Evolutionary conservation across 1,140 invertebrate species (phyloP), one percentile per base, ranked within the genome.

Genomic region (Planococcus citri): DNA sequence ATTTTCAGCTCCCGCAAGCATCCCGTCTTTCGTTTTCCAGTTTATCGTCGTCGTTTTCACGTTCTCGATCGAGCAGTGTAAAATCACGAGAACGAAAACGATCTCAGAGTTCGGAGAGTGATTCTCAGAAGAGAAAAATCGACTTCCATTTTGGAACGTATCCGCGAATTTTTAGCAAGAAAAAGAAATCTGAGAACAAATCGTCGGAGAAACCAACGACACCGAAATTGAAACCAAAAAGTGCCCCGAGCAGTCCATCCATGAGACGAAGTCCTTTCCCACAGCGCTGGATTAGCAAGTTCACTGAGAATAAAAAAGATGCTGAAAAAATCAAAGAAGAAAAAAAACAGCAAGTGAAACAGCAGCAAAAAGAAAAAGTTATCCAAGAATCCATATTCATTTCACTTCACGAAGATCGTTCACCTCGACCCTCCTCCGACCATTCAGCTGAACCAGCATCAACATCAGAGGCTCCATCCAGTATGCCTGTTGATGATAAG

Each of bases 81-180:
- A 58, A 58, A 9, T 17, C 1, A 27, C 61, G 41, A 17, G 41
- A 60, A 38, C 68, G 68, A 41, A 64, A 25, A 64, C 60, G 60
- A 64, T 64, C 21, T 83, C 82, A 57, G 81, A 80, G 29, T 78
- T 86, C 67, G 85, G 86, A 76, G 83, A 87, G 71, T 76, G 21
- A 24, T 24, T 24, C 60, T 4, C 25, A 57, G 38, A 73, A 70
- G 73, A 76, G 72, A 73, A 74, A 27, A 68, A 72, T 71, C 71
- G 33, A 75, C 77, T 87, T 83, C 57, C 82, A 86, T 75, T 87
- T 88, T 71, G 84, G 84, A 72, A 90, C 88, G 0, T 89, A 87
- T 77, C 89, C 89, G 0, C 81, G 88, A 69, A 80, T 90, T 33
- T 89, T 91, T 74, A 82, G 84, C 51, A 84, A 81, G 72, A 87